These are phyloP conservation scores for Pagetopsis macropterus DNA, from an alignment of 2,797 vertebrate species.

Conservation along the genomic window DNA sequence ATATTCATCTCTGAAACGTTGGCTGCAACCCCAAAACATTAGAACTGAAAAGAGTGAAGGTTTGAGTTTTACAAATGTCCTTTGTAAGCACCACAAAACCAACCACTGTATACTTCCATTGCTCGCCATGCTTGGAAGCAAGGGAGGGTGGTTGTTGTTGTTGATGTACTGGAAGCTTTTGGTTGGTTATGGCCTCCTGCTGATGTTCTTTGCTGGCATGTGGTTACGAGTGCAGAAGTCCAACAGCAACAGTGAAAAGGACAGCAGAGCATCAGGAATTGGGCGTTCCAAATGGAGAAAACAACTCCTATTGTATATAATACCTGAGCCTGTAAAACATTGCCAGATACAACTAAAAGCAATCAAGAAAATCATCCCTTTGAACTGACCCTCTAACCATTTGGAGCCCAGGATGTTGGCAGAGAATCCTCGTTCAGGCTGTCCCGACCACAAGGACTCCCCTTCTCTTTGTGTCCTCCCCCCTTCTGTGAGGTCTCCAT, in stretches of 20 bases:
- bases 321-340: neutral
- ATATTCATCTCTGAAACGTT: neutral
- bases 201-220: neutral
- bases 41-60: neutral
- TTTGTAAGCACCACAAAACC: neutral
- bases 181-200: neutral
- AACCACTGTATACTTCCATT: neutral
- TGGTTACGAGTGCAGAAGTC: neutral
- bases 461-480: slow-evolving; percentile 13
- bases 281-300: neutral
- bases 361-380: neutral
- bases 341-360: neutral
- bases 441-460: slow-evolving; percentile 48
- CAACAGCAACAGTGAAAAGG: neutral
- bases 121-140: neutral
- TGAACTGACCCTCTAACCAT: slow-evolving; percentile 24
- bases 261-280: neutral
- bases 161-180: neutral
- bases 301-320: neutral
- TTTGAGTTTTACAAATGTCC: neutral
- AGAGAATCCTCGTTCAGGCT: slow-evolving; percentile 34
- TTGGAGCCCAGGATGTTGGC: slow-evolving; percentile 37
- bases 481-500: slow-evolving; percentile 57
- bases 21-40: neutral
- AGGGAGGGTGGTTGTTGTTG: neutral